Evolutionary conservation across 2,113 vertebrate genomes (phyloP).

Genomic region (Chroicocephalus ridibundus): DNA sequence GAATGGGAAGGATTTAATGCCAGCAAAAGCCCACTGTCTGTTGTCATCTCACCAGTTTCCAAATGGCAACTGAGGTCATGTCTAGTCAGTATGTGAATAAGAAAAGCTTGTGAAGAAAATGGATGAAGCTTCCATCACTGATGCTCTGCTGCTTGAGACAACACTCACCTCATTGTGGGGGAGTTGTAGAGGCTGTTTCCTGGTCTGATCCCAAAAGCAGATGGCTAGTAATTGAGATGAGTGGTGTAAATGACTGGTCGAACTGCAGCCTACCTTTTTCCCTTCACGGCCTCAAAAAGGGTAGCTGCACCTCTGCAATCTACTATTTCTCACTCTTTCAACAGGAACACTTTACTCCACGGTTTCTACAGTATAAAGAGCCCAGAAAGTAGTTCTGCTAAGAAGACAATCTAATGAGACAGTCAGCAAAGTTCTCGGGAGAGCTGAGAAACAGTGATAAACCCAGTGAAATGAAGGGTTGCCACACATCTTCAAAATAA

Average conservation of each 20-base stretch:
- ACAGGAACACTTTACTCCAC: background rate
- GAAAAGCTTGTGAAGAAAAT: background rate
- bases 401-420: background rate
- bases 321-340: background rate
- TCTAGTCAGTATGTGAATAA: background rate
- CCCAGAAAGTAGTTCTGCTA: background rate
- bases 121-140: background rate
- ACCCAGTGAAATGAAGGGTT: slow-evolving; percentile 20
- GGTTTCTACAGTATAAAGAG: background rate
- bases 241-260: too few species aligned
- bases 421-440: background rate
- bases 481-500: background rate
- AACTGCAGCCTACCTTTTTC: background rate
- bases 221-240: background rate
- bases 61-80: background rate
- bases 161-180: fast-evolving
- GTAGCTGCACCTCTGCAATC: background rate
- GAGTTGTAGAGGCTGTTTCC: background rate
- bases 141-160: background rate
- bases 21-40: background rate
- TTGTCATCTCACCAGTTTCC: background rate
- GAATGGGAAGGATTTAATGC: background rate
- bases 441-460: background rate
- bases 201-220: background rate
- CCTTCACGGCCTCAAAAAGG: background rate